Conservation (phyloP, 2,888 invertebrate genomes). For the Nymphalis urticae region DNA sequence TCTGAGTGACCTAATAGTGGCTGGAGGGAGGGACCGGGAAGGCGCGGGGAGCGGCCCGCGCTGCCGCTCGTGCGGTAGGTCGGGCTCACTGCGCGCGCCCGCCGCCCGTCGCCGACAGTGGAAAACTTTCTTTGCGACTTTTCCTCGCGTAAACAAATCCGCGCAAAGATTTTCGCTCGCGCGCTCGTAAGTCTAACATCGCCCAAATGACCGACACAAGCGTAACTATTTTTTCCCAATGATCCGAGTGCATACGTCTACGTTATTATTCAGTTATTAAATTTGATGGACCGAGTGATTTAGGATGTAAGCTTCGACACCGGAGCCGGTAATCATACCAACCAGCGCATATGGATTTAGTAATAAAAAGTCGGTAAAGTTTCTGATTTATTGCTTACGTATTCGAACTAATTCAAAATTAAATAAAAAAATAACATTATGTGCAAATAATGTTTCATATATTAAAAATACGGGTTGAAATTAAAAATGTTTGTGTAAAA, state of each 20-base stretch:
- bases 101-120: constrained; percentile 66
- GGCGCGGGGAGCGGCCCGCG: constrained; percentile 68
- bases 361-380: constrained; percentile 80
- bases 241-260: constrained; percentile 23
- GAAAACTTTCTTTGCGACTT: constrained; percentile 80
- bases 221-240: constrained; percentile 11
- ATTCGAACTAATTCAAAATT: not conserved
- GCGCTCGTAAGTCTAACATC: constrained; percentile 43
- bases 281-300: constrained; percentile 38
- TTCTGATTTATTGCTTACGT: constrained; percentile 49
- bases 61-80: constrained; percentile 77
- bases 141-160: constrained; percentile 75
- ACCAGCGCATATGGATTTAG: constrained; percentile 77
- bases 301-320: constrained; percentile 62
- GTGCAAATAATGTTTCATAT: not conserved
- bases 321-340: constrained; percentile 48
- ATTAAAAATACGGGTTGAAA: not conserved
- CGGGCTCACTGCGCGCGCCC: constrained; percentile 78
- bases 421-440: not conserved
- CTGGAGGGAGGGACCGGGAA: constrained; percentile 81
- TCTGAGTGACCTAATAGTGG: constrained; percentile 79
- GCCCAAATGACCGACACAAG: constrained; percentile 21
- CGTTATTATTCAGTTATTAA: constrained; percentile 20
- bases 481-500: not conserved
- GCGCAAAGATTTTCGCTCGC: constrained; percentile 59